These are phyloP conservation scores for Cyclura pinguis DNA, from an alignment of 2,797 vertebrate genomes.

Conservation along the genomic window DNA sequence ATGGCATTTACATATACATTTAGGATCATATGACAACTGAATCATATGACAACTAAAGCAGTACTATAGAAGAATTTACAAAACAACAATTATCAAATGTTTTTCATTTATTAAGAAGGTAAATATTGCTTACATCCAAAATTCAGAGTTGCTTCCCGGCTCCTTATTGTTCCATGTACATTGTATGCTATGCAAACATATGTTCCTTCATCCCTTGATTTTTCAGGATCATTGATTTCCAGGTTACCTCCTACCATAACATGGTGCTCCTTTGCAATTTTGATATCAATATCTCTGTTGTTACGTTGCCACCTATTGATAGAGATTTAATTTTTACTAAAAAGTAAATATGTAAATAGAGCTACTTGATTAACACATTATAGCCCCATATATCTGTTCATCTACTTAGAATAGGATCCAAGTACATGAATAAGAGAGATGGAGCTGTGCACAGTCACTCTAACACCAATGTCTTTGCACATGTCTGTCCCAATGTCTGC, in stretches of 20 bases:
- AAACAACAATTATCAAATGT: fast-evolving
- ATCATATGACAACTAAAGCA: not conserved
- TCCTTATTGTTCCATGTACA: slow-evolving; percentile 88
- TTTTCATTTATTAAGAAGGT: no score
- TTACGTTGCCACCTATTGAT: slow-evolving; percentile 90
- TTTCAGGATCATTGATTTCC: slow-evolving; percentile 89
- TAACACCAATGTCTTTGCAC: not conserved
- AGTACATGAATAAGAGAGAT: not conserved
- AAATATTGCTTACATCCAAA: slow-evolving; percentile 91
- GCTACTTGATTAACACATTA: not conserved
- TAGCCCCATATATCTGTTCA: not conserved
- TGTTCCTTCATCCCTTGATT: slow-evolving; percentile 86
- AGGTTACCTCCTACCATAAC: slow-evolving; percentile 91
- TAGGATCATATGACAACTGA: not conserved
- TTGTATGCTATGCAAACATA: slow-evolving; percentile 93
- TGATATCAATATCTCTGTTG: slow-evolving; percentile 82
- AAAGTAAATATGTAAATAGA: not conserved
- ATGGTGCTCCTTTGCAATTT: slow-evolving; percentile 84
- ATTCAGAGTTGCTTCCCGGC: slow-evolving; percentile 88
- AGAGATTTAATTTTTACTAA: slow-evolving; percentile 17
- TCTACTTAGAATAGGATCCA: not conserved
- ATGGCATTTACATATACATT: no score
- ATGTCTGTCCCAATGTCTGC: not conserved
- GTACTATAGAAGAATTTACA: not conserved
- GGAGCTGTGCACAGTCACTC: not conserved